Conservation (phyloP, 1,140 invertebrate species). For the Platorchestia sp. region DNA sequence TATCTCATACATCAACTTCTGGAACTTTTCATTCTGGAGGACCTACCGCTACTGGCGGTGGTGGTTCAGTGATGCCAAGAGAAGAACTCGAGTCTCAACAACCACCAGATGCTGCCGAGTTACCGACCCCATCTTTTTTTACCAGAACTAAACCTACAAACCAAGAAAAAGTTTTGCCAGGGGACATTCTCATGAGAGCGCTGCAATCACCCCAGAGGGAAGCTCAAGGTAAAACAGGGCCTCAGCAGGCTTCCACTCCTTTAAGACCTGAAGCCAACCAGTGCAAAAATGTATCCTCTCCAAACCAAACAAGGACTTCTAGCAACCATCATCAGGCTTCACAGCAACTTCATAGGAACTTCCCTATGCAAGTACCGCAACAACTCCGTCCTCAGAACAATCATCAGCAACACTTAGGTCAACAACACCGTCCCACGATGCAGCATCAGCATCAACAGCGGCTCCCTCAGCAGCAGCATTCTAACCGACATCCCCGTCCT, state of each 20-base stretch:
- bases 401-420: background rate
- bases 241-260: background rate
- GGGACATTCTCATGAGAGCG: background rate
- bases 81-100: background rate
- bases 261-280: background rate
- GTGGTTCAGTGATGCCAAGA: background rate
- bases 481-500: background rate
- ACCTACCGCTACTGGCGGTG: background rate
- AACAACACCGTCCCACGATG: background rate
- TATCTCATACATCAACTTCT: background rate
- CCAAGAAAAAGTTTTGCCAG: background rate
- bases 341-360: background rate
- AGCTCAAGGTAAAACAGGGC: background rate
- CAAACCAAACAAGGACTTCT: background rate
- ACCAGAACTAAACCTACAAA: background rate
- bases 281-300: background rate
- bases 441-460: background rate
- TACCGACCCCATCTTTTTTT: constrained; percentile 19
- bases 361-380: background rate
- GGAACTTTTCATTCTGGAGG: background rate
- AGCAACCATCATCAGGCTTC: background rate
- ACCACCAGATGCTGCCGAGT: constrained; percentile 54
- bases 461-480: background rate
- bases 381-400: background rate
- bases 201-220: background rate